These are phyloP conservation scores for Plagodis pulveraria DNA, from an alignment of 2,888 invertebrate species.

Conservation along the genomic window DNA sequence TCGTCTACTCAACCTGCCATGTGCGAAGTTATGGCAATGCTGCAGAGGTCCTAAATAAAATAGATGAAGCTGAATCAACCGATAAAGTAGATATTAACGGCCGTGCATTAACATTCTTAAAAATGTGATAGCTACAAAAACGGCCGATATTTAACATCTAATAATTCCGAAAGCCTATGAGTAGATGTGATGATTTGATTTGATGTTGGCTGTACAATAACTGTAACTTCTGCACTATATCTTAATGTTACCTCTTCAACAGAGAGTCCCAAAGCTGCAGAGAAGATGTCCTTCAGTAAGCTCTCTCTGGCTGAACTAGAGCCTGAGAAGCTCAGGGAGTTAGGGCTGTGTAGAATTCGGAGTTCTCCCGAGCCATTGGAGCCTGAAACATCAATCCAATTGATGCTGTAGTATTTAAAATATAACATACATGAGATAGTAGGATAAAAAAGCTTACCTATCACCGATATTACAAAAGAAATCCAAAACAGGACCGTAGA, in stretches of 20 bases:
- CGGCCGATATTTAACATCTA: no score
- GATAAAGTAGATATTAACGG: no score
- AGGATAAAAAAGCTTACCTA: slow-evolving; percentile 59
- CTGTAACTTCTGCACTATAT: neutral
- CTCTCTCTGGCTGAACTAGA: slow-evolving; percentile 86
- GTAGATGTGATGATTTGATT: no score
- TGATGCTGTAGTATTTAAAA: neutral
- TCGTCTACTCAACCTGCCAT: no score
- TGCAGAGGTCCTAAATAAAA: no score
- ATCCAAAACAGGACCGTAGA: slow-evolving; percentile 70
- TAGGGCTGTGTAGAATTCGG: slow-evolving; percentile 87
- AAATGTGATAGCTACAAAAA: no score
- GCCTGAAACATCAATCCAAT: slow-evolving; percentile 54
- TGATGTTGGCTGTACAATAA: neutral
- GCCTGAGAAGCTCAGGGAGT: slow-evolving; percentile 88
- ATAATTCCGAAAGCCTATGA: no score
- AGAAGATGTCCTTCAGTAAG: slow-evolving; percentile 88
- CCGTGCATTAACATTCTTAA: no score
- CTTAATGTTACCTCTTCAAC: slow-evolving; percentile 85
- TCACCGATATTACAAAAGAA: slow-evolving; percentile 63
- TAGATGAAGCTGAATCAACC: no score
- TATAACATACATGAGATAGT: neutral
- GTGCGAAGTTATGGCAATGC: no score
- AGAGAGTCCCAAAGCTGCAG: slow-evolving; percentile 89
- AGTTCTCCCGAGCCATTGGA: slow-evolving; percentile 87